Evolutionary conservation across 2,888 invertebrate species (phyloP).

Genomic region (Melieria picta): DNA sequence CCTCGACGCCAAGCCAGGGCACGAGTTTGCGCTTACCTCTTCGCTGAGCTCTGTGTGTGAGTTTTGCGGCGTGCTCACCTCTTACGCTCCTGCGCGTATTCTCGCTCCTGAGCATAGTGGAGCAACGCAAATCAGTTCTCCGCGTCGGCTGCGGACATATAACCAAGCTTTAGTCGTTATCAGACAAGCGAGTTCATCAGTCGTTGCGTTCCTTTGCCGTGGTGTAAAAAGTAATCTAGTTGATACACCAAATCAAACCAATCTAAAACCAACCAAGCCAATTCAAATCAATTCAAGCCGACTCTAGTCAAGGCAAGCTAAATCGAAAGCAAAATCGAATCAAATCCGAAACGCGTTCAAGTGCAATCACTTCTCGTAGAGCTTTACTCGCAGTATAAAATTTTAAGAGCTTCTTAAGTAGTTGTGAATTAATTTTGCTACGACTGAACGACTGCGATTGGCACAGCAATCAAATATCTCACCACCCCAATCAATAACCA

Average conservation of each 20-base stretch:
- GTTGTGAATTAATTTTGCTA: slow-evolving; percentile 54
- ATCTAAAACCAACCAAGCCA: slow-evolving; percentile 16
- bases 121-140: no score
- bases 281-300: slow-evolving; percentile 9
- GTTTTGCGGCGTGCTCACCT: background rate
- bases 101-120: background rate
- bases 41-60: background rate
- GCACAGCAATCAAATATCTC: no score
- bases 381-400: slow-evolving; percentile 52
- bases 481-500: no score
- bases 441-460: no score
- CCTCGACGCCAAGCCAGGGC: no score
- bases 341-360: slow-evolving; percentile 53
- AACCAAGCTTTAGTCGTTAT: slow-evolving; percentile 59
- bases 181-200: slow-evolving; percentile 65
- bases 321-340: background rate
- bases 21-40: no score
- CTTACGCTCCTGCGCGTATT: slow-evolving; percentile 2
- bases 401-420: slow-evolving; percentile 60
- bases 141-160: no score
- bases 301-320: no score
- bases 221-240: slow-evolving; percentile 61
- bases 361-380: slow-evolving; percentile 58
- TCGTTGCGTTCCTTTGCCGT: slow-evolving; percentile 64
- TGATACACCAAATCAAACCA: slow-evolving; percentile 38